Conservation (phyloP, 2,113 vertebrate genomes). For the Alexandromys fortis region DNA sequence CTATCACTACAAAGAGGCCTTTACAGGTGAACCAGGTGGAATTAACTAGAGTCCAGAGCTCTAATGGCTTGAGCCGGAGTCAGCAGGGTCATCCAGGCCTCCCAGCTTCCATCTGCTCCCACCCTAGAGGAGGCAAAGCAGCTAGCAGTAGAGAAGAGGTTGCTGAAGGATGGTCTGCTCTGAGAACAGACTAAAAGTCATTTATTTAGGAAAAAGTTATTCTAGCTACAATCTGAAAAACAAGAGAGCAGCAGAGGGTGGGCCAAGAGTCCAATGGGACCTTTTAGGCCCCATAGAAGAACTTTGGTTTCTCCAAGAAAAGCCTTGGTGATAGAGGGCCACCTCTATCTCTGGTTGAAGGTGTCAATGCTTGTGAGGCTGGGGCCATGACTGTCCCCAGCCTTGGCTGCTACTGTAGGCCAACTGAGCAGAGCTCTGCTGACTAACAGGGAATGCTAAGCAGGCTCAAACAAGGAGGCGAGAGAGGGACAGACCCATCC, state of each 20-base stretch:
- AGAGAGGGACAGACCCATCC: background rate
- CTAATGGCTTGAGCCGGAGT: background rate
- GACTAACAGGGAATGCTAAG: background rate
- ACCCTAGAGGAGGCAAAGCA: fast-evolving
- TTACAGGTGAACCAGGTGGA: background rate
- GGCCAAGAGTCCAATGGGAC: background rate
- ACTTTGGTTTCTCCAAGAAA: background rate
- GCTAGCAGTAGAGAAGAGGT: background rate
- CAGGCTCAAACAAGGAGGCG: background rate
- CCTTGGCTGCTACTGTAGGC: background rate
- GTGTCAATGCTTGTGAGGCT: background rate
- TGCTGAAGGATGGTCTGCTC: background rate
- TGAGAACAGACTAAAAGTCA: background rate
- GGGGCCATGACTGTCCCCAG: background rate
- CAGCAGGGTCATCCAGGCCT: background rate
- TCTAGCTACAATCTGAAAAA: background rate
- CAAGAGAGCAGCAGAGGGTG: background rate
- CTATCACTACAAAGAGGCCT: background rate
- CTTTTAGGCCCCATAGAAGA: background rate
- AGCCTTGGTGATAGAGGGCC: background rate
- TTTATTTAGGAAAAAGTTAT: background rate
- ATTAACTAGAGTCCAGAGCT: background rate
- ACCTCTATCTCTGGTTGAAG: background rate
- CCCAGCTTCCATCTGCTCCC: background rate
- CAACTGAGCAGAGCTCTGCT: background rate